Conservation (phyloP, 2,113 vertebrate species). For the Cyprinodon brontotheroides region DNA sequence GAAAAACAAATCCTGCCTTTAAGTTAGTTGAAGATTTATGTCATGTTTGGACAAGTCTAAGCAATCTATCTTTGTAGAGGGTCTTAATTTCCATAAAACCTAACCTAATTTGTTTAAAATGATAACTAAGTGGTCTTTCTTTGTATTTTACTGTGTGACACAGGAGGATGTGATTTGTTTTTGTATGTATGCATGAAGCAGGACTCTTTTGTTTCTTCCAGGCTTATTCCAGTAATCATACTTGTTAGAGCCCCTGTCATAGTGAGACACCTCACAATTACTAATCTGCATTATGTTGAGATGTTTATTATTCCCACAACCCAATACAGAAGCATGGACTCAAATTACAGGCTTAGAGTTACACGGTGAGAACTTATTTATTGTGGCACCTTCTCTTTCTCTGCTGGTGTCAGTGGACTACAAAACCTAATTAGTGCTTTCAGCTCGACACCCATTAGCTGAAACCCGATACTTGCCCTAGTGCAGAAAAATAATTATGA, state of each 20-base stretch:
- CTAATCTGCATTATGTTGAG: conserved; percentile 83
- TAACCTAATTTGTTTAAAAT: conserved; percentile 13
- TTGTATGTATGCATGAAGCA: conserved; percentile 56
- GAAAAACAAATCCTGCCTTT: conserved; percentile 62
- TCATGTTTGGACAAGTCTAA: conserved; percentile 73
- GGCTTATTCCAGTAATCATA: conserved; percentile 76
- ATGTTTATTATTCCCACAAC: conserved; percentile 86
- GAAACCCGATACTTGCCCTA: conserved; percentile 83
- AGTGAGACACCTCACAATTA: conserved; percentile 84
- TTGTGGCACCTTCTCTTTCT: conserved; percentile 86
- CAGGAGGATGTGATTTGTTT: conserved; percentile 43
- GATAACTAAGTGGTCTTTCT: not conserved
- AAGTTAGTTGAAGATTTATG: conserved; percentile 65
- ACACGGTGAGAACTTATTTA: conserved; percentile 86
- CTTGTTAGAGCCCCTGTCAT: conserved; percentile 71
- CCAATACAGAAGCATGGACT: conserved; percentile 86
- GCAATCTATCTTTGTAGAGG: conserved; percentile 56
- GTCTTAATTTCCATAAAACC: conserved; percentile 64
- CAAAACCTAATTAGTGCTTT: conserved; percentile 94
- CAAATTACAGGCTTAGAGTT: conserved; percentile 87
- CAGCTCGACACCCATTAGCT: conserved; percentile 83
- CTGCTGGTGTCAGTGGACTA: conserved; percentile 81
- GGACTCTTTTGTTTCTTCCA: conserved; percentile 46
- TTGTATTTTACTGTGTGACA: conserved; percentile 8
- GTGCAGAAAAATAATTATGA: conserved; percentile 88